Evolutionary conservation across 2,888 invertebrate genomes (phyloP).

Genomic region (Leucophora obtusa): DNA sequence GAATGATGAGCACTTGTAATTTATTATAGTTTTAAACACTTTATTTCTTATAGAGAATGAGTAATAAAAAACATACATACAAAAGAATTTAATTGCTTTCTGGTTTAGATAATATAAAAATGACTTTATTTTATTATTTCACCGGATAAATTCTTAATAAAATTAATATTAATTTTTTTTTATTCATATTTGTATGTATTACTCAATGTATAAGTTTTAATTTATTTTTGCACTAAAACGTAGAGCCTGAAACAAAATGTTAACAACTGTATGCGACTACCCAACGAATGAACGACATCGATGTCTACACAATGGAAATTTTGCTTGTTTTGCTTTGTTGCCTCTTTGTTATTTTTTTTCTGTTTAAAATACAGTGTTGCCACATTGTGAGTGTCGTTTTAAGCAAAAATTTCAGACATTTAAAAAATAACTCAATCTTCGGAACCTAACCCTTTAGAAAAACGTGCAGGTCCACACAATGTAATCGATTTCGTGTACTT

Average conservation of each 20-base stretch:
- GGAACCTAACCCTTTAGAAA: too few relatives aligned
- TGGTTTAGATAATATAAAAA: neutral
- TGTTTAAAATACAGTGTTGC: slow-evolving; percentile 36
- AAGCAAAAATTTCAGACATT: neutral
- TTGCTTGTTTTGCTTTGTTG: slow-evolving; percentile 69
- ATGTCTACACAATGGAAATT: slow-evolving; percentile 77
- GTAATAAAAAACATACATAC: neutral
- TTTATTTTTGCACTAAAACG: slow-evolving; percentile 65
- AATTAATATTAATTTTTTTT: slow-evolving; percentile 5
- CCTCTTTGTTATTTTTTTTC: slow-evolving; percentile 19
- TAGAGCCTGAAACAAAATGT: slow-evolving; percentile 70
- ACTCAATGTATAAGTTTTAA: slow-evolving; percentile 63
- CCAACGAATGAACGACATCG: slow-evolving; percentile 69
- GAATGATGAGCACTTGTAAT: slow-evolving; percentile 1
- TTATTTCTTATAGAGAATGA: neutral
- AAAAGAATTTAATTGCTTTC: neutral
- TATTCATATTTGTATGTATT: slow-evolving; percentile 16
- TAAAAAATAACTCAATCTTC: too few relatives aligned
- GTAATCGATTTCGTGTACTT: too few relatives aligned
- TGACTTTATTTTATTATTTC: neutral
- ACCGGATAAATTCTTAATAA: neutral
- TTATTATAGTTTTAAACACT: neutral
- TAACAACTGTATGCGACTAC: slow-evolving; percentile 70
- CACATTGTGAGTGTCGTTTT: slow-evolving; percentile 4
- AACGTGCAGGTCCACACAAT: too few relatives aligned